Percentiles rank a stretch among this genome's conserved stretches.
These are phyloP conservation scores for Engystomops pustulosus DNA, from an alignment of 2,113 vertebrate species.

Conservation along the genomic window DNA sequence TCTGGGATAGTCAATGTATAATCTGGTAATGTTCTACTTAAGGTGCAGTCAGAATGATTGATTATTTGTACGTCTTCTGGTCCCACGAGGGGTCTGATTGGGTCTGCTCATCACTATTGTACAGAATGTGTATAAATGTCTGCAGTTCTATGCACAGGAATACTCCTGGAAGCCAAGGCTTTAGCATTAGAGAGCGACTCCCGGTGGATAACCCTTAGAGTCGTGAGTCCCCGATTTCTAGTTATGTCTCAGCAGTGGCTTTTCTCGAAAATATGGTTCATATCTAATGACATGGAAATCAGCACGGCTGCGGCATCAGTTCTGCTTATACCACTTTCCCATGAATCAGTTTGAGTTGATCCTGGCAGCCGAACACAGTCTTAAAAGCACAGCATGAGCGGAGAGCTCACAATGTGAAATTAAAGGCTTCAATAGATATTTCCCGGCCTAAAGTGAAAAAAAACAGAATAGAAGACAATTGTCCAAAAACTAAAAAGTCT, in stretches of 20 bases:
- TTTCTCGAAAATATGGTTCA: slow-evolving; percentile 24
- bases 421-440: slow-evolving; percentile 50
- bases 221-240: background rate
- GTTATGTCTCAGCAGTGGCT: background rate
- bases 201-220: no score
- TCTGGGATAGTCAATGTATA: no score
- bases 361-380: slow-evolving; percentile 32
- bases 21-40: no score
- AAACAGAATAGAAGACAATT: slow-evolving; percentile 18
- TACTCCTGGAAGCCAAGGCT: no score
- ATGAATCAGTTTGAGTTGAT: slow-evolving; percentile 38
- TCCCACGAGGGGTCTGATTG: no score
- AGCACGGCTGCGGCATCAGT: slow-evolving; percentile 13
- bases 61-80: no score
- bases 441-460: slow-evolving; percentile 24
- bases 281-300: slow-evolving; percentile 38
- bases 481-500: slow-evolving; percentile 29
- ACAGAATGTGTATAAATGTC: no score
- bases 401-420: slow-evolving; percentile 44
- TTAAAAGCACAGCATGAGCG: slow-evolving; percentile 54
- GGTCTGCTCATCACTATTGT: no score
- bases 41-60: no score
- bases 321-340: slow-evolving; percentile 35
- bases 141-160: no score
- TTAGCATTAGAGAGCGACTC: no score